phyloP scores from a whole-genome alignment of 2,888 invertebrate species.

The Drosophila koepferae region DNA sequence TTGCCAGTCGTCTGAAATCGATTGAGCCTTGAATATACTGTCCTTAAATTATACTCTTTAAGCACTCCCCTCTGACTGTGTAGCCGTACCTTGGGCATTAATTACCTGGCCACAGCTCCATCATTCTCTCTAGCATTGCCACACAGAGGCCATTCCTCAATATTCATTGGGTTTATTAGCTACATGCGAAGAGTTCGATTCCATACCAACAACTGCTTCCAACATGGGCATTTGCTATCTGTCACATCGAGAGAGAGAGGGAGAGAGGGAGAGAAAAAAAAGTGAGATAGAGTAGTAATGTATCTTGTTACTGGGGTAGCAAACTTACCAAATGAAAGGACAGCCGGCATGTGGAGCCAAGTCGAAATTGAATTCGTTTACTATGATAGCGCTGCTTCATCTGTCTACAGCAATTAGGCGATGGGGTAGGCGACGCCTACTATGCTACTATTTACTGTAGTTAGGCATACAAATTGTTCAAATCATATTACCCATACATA shows the following conservation, averaged over 20 bases:
- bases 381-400: not conserved
- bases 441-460: no score
- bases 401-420: constrained; percentile 4
- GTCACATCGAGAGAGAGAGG: not conserved
- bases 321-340: constrained; percentile 44
- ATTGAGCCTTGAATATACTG: not conserved
- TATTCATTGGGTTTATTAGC: constrained; percentile 5
- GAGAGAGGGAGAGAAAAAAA: not conserved
- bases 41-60: not conserved
- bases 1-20: not conserved
- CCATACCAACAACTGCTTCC: no score
- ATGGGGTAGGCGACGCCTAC: not conserved
- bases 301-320: not conserved
- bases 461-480: not conserved
- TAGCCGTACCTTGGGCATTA: not conserved
- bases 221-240: not conserved
- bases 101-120: not conserved
- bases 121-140: not conserved
- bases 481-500: constrained; percentile 9
- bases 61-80: no score
- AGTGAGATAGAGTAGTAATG: not conserved
- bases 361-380: not conserved
- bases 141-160: not conserved
- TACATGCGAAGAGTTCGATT: not conserved
- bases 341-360: not conserved